Base-by-base conservation (phyloP, 2,888 invertebrate species). In the Venustoraphidia nigricollis region DNA sequence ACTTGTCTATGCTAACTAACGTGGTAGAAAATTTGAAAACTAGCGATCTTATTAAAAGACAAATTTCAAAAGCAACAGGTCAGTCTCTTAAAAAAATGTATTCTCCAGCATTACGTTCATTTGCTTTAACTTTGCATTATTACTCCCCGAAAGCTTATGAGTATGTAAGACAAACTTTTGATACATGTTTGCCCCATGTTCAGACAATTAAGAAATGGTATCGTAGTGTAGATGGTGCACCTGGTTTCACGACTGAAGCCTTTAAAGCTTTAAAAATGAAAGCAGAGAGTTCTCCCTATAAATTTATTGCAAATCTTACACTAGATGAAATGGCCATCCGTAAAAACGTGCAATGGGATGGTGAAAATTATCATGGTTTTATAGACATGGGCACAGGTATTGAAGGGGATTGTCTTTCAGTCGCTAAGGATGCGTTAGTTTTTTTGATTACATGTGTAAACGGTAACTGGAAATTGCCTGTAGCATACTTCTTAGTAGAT, bases 261-360 rank as follows among this genome's bases (percentile, higher is more conserved):
- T 55, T 58, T 27, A 44, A 52, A 45, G 53, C 53, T 36, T 46
- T 60, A 34, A 53, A 53, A 53, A 38, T 37, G 10, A 49, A 55
- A 46, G 50, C 17, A 17, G 17, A 36, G 36, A 37, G 14, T 8
- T 34, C 36, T 2, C 45, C 48, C 17, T 41, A 47, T 6, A 53
- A 54, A 48, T 44, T 42, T 34, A 27, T 57, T 17, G 54, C 50
- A 39, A 41, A 51, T 10, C 45, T 58, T 17, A 48, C 55, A 8
- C 44, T 60, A 6, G 60, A 60, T 51, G 59, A 61, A 53, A 61
- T 62, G 56, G 52, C 57, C 1, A 57, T 58, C 14, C 50, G 51
- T 27, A 52, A 54, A 51, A 42, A 56, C 17, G 11, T 59, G 14
- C 57, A 62, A 50, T 62, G 56, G 57, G 57, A 60, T 50, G 59